Base-by-base conservation (phyloP, 2,113 vertebrate genomes). In the Aldabrachelys gigantea region DNA sequence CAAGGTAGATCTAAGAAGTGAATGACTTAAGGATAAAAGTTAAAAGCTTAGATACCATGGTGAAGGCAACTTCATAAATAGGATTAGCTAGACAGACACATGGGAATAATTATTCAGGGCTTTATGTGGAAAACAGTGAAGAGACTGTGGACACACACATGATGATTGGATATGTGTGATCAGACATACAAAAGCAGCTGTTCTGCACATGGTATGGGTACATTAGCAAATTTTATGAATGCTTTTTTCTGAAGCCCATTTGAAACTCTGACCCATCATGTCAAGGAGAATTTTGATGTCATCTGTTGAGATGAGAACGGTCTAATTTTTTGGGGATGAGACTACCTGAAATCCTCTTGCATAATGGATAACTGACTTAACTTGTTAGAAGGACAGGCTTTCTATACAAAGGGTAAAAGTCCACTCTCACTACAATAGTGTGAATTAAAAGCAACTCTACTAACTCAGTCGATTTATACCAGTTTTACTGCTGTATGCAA, bases 1-100 rank as follows among this genome's bases (percentile, higher is more conserved):
- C 53, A 0, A 1, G 3, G 89, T 91, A 96, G 78, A 88, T 94
- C 96, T 90, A 95, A 96, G 95, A 88, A 94, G 83, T 95, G 96
- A 95, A 96, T 90, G 96, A 93, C 95, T 93, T 93, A 96, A 86
- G 95, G 96, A 95, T 90, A 94, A 97, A 96, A 94, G 90, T 94
- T 96, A 96, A 90, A 92, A 95, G 80, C 88, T 91, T 47, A 12
- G 44, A 76, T 69, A 84, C 13, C 85, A 69, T 82, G 76, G 0
- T 19, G 94, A 91, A 94, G 90, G 78, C 0, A 31, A 0, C 56
- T 91, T 92, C 94, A 96, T 94, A 93, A 97, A 97, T 95, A 96
- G 95, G 94, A 79, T 13, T 49, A 12, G 83, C 91, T 1, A 50
- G 92, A 92, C 52, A 95, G 93, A 80, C 38, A 84, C 87, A 83